Base-by-base conservation (phyloP, 2,113 vertebrate species). In the Nerophis ophidion region DNA sequence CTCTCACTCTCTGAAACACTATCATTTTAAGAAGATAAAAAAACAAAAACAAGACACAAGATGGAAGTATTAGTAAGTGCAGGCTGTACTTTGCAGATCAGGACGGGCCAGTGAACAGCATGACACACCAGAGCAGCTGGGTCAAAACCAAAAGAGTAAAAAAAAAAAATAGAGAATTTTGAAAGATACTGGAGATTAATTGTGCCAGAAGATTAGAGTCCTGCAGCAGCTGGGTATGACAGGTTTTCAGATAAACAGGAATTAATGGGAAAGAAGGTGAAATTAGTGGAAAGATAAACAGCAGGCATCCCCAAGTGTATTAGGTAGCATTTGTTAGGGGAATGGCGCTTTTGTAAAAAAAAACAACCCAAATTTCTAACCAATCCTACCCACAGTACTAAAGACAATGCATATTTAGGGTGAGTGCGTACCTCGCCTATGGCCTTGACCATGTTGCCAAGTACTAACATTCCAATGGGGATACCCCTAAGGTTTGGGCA, bases 391-490 rank as follows among this genome's bases (percentile, higher is more conserved):
- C 92, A 94, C 38, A 40, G 10, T 91, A 93, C 92, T 89, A 90
- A 92, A 78, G 46, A 85, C 65, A 81, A 51, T 74, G 70, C 42
- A 81, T 82, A 76, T 85, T 83, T 75, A 73, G 75, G 83, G 79
- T 87, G 88, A 85, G 91, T 98, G 91, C 97, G 92, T 98, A 99
- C 97, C 97, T 99, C 97, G 93, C 97, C 97, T 92, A 99, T 92
- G 84, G 97, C 96, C 93, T 98, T 99, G 94, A 99, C 93, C 94
- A 93, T 98, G 97, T 99, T 99, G 92, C 95, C 96, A 93, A 98
- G 96, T 89, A 99, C 95, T 98, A 99, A 98, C 96, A 98, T 99
- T 97, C 97, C 97, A 97, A 98, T 98, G 91, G 97, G 97, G 96
- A 99, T 98, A 96, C 97, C 97, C 95, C 95, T 98, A 97, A 99